Evolutionary conservation across 2,888 invertebrate species (phyloP).

Genomic region (Tipula unca): DNA sequence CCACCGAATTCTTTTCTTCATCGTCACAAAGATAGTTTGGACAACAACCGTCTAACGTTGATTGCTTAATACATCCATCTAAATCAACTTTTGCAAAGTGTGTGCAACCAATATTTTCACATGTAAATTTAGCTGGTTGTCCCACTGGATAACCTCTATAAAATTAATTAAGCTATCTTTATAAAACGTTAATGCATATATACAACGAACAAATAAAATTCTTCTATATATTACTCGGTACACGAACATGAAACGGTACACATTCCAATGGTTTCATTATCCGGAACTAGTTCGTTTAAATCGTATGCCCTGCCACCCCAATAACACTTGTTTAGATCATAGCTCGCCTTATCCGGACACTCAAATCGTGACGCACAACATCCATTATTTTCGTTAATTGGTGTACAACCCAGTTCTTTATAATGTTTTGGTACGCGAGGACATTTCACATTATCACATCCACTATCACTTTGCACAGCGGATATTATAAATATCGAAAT

Average conservation of each 20-base stretch:
- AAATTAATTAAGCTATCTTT: neutral
- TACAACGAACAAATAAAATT: neutral
- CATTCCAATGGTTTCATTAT: neutral
- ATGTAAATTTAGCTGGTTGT: neutral
- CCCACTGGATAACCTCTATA: neutral
- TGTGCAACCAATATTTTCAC: neutral
- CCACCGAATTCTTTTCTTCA: slow-evolving; percentile 38
- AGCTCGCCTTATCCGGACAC: neutral
- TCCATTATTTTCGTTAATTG: neutral
- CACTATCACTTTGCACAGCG: neutral
- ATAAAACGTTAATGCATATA: too few species aligned
- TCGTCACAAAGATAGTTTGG: slow-evolving; percentile 18
- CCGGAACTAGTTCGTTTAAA: neutral
- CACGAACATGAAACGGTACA: neutral
- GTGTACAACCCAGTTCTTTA: slow-evolving; percentile 22
- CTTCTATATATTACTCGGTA: neutral
- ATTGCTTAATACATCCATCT: neutral
- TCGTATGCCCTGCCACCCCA: neutral
- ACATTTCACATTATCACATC: slow-evolving; percentile 21
- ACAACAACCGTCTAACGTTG: slow-evolving; percentile 24
- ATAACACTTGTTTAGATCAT: neutral
- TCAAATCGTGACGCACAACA: slow-evolving; percentile 21
- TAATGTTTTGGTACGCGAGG: slow-evolving; percentile 21
- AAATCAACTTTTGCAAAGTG: neutral
- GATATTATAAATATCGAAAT: neutral